Evolutionary conservation across 2,797 vertebrate genomes (phyloP).

Genomic region (Micropoecilia bifurca): DNA sequence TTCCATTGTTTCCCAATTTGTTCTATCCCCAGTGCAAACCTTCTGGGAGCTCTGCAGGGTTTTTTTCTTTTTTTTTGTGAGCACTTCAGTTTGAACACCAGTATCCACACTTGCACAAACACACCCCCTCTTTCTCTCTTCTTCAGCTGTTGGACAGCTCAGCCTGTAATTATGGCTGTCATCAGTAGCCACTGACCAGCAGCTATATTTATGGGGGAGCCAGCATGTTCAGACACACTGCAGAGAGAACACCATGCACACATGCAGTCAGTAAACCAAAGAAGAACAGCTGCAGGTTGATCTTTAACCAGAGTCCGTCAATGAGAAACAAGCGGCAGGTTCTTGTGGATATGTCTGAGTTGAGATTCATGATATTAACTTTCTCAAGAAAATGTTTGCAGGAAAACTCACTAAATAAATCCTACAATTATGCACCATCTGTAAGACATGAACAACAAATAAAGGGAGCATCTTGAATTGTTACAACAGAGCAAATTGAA

Average conservation of each 20-base stretch:
- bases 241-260: constrained; percentile 18
- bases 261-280: not conserved
- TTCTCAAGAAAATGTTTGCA: not conserved
- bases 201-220: constrained; percentile 79
- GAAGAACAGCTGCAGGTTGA: constrained; percentile 6
- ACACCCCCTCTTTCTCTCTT: constrained; percentile 46
- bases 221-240: constrained; percentile 19
- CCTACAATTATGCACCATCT: not conserved
- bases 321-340: constrained; percentile 45
- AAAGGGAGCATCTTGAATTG: not conserved
- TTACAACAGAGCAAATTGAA: not conserved
- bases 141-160: constrained; percentile 77
- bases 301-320: constrained; percentile 14
- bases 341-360: not conserved
- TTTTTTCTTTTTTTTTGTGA: constrained; percentile 42
- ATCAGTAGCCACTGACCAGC: constrained; percentile 77
- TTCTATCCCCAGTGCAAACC: constrained; percentile 20
- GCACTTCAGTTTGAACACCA: constrained; percentile 25
- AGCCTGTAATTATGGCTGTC: constrained; percentile 83
- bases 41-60: constrained; percentile 29
- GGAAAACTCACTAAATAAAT: not conserved
- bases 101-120: constrained; percentile 50
- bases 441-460: not conserved
- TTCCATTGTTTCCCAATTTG: not conserved
- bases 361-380: not conserved